Percentiles rank a stretch among this genome's conserved stretches.
Conservation (phyloP, 2,888 invertebrate species). For the Xiphydria camelus region DNA sequence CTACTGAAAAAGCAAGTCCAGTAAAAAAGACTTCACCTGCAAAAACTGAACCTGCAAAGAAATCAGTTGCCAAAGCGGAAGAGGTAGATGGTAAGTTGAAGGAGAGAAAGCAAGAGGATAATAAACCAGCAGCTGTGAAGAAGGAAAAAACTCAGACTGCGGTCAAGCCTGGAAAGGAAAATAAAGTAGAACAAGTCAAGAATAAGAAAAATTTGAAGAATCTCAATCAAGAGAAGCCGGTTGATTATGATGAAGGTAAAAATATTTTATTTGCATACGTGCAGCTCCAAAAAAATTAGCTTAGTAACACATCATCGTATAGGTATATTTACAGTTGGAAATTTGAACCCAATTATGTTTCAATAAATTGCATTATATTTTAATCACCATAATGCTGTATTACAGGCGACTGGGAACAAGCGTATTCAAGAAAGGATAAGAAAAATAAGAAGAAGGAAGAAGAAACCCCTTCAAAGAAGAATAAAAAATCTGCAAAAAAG, state of each 20-base stretch:
- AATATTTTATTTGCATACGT: neutral
- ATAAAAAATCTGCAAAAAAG: conserved; percentile 60
- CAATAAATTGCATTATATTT: conserved; percentile 6
- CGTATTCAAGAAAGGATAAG: conserved; percentile 70
- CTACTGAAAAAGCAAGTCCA: conserved; percentile 63
- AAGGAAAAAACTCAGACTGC: conserved; percentile 44
- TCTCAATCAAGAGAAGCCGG: conserved; percentile 67
- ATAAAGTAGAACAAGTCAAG: conserved; percentile 63
- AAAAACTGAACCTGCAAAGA: conserved; percentile 59
- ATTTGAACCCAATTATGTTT: too few species aligned
- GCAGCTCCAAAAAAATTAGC: neutral
- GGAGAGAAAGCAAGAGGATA: conserved; percentile 60
- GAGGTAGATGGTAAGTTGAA: conserved; percentile 59
- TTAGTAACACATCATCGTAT: neutral
- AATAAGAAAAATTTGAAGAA: conserved; percentile 67
- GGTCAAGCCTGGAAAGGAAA: conserved; percentile 51
- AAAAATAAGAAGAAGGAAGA: conserved; percentile 71
- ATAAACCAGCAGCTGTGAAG: conserved; percentile 54
- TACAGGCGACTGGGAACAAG: conserved; percentile 71
- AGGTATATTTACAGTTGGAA: neutral
- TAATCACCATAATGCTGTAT: conserved; percentile 9
- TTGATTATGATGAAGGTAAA: conserved; percentile 72
- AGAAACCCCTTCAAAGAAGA: conserved; percentile 59
- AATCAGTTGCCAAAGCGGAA: conserved; percentile 57
- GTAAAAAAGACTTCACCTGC: conserved; percentile 60